Evolutionary conservation across 2,888 invertebrate species (phyloP).

Genomic region (Malacosoma neustria): DNA sequence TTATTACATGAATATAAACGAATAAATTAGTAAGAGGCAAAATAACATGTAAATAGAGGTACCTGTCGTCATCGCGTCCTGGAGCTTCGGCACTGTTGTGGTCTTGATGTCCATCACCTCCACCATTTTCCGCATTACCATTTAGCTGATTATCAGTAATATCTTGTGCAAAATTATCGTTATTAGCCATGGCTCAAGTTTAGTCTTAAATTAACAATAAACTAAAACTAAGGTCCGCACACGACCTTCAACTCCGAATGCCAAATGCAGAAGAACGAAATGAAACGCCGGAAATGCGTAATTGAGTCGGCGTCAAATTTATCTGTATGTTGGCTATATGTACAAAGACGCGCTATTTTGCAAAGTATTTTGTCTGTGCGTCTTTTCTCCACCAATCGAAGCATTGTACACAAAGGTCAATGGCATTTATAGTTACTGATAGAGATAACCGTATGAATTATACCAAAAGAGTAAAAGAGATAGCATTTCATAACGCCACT

Average conservation of each 20-base stretch:
- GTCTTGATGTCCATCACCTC: slow-evolving; percentile 80
- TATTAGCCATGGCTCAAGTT: slow-evolving; percentile 79
- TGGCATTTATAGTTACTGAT: slow-evolving; percentile 39
- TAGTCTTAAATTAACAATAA: slow-evolving; percentile 70
- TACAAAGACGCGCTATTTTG: slow-evolving; percentile 35
- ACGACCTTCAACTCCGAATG: slow-evolving; percentile 69
- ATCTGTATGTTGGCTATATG: slow-evolving; percentile 35
- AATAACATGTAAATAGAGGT: slow-evolving; percentile 30
- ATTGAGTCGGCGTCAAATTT: slow-evolving; percentile 52
- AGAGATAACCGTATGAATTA: slow-evolving; percentile 14
- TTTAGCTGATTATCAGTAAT: slow-evolving; percentile 81
- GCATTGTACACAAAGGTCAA: slow-evolving; percentile 40
- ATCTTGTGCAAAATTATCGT: slow-evolving; percentile 87
- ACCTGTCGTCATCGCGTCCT: slow-evolving; percentile 89
- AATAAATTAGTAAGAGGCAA: slow-evolving; percentile 12
- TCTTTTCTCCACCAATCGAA: slow-evolving; percentile 37
- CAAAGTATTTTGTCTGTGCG: slow-evolving; percentile 22
- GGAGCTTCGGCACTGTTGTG: slow-evolving; percentile 84
- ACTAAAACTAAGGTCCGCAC: slow-evolving; percentile 63
- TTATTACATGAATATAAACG: slow-evolving; percentile 6
- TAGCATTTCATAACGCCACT: slow-evolving; percentile 11
- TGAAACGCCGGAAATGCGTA: slow-evolving; percentile 26
- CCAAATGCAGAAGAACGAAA: slow-evolving; percentile 69
- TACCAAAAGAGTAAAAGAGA: slow-evolving; percentile 27
- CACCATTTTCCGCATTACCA: slow-evolving; percentile 77